Conservation (phyloP, 2,113 vertebrate species). For the Ammodytes dubius region DNA sequence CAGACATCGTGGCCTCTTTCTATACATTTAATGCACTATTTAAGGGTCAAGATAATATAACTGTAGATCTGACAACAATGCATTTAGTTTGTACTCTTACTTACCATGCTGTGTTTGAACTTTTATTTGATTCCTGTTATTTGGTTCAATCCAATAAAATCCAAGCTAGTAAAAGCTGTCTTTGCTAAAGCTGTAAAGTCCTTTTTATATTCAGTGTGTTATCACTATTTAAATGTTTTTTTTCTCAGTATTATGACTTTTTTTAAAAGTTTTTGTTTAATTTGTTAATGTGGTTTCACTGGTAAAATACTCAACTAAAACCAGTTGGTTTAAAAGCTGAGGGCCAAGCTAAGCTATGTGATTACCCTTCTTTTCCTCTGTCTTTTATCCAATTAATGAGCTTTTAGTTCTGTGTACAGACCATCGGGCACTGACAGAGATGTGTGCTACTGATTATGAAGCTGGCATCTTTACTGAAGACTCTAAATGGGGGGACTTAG, state of each 20-base stretch:
- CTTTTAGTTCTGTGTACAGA: neutral
- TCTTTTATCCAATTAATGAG: neutral
- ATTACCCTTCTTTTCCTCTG: neutral
- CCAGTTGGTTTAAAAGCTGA: neutral
- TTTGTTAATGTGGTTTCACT: neutral
- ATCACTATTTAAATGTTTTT: neutral
- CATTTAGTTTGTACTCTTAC: neutral
- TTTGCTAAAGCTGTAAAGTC: neutral
- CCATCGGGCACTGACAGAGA: neutral
- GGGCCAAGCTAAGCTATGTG: neutral
- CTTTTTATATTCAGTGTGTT: neutral
- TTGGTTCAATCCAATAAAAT: neutral
- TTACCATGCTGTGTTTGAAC: neutral
- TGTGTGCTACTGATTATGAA: neutral
- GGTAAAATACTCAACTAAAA: neutral
- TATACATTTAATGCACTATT: neutral
- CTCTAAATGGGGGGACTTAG: neutral
- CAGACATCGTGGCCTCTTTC: neutral
- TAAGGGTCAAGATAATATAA: neutral
- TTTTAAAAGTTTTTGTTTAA: neutral
- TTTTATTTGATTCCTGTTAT: neutral
- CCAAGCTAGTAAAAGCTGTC: neutral
- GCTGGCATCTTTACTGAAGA: neutral
- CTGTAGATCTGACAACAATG: neutral
- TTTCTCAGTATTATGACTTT: neutral